Evolutionary conservation across 2,797 vertebrate species (phyloP), one percentile per base, ranked within the genome.

Genomic region (Ctenopoma multispine): DNA sequence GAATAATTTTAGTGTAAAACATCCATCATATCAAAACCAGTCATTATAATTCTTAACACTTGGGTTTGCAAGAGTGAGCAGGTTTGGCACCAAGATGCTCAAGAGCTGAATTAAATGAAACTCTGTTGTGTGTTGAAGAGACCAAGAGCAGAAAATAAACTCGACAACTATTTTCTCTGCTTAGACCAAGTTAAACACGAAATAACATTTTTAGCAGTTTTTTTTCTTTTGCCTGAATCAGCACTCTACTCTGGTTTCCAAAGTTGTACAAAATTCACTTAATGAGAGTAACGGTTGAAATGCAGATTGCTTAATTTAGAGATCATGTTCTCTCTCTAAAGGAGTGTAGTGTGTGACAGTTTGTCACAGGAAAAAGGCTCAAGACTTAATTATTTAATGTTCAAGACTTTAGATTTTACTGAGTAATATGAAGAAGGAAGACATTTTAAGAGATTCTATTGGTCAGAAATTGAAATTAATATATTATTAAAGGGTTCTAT

Each of bases 141-240:
- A 65, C 13, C 2, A 10, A 41, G 17, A 36, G 24, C 46, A 60
- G 21, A 49, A 58, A 1, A 46, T 70, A 51, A 31, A 21, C 11
- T 23, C 15, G 0, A 18, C 13, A 46, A 21, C 17, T 27, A 36
- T 49, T 57, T 43, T 11, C 54, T 43, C 46, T 56, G 53, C 43
- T 43, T 13, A 8, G n/a, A 80, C 79, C 77, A 82, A 82, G 69
- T 84, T 23, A 44, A 60, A 2, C 36, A 49, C 10, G 17, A 24
- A 9, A 18, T 8, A 17, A 43, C 2, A 15, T 61, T 1, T 51
- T 5, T 7, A 17, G 14, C 8, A 38, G 11, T 43, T 8, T 43
- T 51, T 21, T 40, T 14, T 34, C 9, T 12, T 58, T 41, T 47
- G 20, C n/a, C 11, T 21, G 13, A 27, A 15, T 48, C 17, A 46